A percentile compares a stretch with the other conserved stretches of the same genome.
Evolutionary conservation across 2,113 vertebrate species (phyloP).

Genomic region (Heterochromis multidens): DNA sequence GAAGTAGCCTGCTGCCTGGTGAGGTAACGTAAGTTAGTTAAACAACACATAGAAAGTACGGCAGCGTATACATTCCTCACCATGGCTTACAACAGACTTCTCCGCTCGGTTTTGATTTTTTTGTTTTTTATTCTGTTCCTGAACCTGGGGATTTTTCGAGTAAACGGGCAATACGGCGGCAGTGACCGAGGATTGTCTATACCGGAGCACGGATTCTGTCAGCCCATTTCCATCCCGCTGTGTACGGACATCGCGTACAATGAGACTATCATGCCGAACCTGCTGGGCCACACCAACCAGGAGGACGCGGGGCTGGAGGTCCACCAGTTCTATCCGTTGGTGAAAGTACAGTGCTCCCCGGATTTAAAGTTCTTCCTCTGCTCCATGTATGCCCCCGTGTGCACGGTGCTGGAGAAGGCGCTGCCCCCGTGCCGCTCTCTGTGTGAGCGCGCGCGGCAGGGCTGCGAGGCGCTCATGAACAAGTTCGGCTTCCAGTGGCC

Average conservation of each 20-base stretch:
- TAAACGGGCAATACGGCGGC: slow-evolving; percentile 76
- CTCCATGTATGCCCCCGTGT: slow-evolving; percentile 90
- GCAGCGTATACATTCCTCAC: background rate
- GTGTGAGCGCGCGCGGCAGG: slow-evolving; percentile 85
- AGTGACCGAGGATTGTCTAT: slow-evolving; percentile 84
- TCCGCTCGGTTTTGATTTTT: slow-evolving; percentile 16
- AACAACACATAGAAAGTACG: slow-evolving; percentile 21
- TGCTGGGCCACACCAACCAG: slow-evolving; percentile 88
- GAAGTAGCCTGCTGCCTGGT: slow-evolving; percentile 40
- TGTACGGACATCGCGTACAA: slow-evolving; percentile 92
- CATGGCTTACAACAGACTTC: slow-evolving; percentile 32
- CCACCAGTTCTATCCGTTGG: slow-evolving; percentile 90
- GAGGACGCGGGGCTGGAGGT: slow-evolving; percentile 89
- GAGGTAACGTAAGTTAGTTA: slow-evolving; percentile 24
- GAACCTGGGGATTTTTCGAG: slow-evolving; percentile 57
- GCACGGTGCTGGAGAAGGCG: slow-evolving; percentile 88
- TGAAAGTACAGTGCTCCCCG: slow-evolving; percentile 88
- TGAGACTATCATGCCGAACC: slow-evolving; percentile 90
- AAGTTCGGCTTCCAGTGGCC: slow-evolving; percentile 95
- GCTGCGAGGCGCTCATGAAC: slow-evolving; percentile 92
- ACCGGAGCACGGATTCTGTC: slow-evolving; percentile 89
- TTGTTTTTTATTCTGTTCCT: slow-evolving; percentile 37
- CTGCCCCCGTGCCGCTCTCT: slow-evolving; percentile 88
- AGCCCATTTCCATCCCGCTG: slow-evolving; percentile 88
- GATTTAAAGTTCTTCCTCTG: slow-evolving; percentile 89